A percentile compares a stretch with the other conserved stretches of the same genome.
phyloP scores from a whole-genome alignment of 2,888 invertebrate species.

The Cosmorhoe ocellata region DNA sequence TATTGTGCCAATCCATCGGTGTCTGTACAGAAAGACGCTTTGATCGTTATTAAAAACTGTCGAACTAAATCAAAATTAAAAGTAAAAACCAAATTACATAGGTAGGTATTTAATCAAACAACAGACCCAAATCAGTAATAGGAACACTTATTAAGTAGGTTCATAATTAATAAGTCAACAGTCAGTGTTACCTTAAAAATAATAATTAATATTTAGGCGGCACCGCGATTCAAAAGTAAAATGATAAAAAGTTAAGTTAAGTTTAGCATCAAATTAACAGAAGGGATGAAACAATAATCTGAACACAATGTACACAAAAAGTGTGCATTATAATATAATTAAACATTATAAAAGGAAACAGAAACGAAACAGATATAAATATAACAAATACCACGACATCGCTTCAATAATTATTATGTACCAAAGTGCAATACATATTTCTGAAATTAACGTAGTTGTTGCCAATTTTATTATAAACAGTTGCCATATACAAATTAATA shows the following conservation, averaged over 20 bases:
- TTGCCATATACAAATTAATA: constrained; percentile 16
- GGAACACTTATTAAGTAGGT: too few relatives aligned
- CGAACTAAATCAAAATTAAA: constrained; percentile 34
- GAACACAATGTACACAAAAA: constrained; percentile 36
- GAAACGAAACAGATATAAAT: constrained; percentile 36
- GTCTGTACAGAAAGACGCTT: constrained; percentile 47
- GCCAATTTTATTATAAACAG: constrained; percentile 71
- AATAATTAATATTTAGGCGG: constrained; percentile 39
- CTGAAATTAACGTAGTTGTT: constrained; percentile 56
- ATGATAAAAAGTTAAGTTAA: too few relatives aligned
- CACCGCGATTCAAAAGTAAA: constrained; percentile 40
- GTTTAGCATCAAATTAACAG: background rate
- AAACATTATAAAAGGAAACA: constrained; percentile 38
- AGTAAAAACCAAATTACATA: constrained; percentile 8
- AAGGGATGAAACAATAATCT: constrained; percentile 32
- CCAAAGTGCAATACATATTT: constrained; percentile 67
- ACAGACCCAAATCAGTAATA: too few relatives aligned
- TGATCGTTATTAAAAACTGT: constrained; percentile 29
- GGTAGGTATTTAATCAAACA: too few relatives aligned
- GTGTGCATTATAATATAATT: constrained; percentile 42
- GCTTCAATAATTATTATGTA: constrained; percentile 67
- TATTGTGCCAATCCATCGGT: constrained; percentile 61
- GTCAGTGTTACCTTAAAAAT: too few relatives aligned
- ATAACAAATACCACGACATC: constrained; percentile 55
- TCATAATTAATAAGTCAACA: too few relatives aligned